Base-by-base conservation (phyloP, 2,888 invertebrate genomes). In the Synergus gifuensis region DNA sequence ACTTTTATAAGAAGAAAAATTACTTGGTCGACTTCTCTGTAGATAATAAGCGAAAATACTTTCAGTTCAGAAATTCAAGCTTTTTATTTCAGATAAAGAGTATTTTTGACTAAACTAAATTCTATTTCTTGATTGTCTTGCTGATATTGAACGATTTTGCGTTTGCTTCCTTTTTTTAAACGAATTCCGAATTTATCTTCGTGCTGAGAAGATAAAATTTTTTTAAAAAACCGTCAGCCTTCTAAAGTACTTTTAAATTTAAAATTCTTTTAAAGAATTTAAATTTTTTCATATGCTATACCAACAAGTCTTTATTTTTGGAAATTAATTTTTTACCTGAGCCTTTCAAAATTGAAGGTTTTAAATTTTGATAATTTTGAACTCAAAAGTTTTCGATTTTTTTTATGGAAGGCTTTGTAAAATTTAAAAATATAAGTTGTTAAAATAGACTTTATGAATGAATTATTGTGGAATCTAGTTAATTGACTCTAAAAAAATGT, bases 51-150 rank as follows among this genome's bases (percentile, higher is more conserved):
- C 40, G 49, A 73, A 54, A 49, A 73, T 73, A 73, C 73, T 73
- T 73, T 73, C 54, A 73, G 54, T 73, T 73, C n/a, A 73, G 49
- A 54, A 73, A 73, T 73, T 16, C n/a, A 36, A 54, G 28, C 36
- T 73, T 40, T 4, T 28, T 28, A 9, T 69, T 69, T 69, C 69
- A 28, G 49, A 69, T 69, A 49, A 69, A 22, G 54, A 36, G 36
- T 28, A 22, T 73, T n/a, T 36, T 54, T 73, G 16, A 46, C 69
- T 73, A 73, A 73, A 73, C 49, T 54, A 73, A 73, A 54, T 36
- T 36, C 54, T 54, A 73, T 54, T 73, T 73, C n/a, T n/a, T 73
- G 73, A 73, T 73, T 73, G 73, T 73, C 73, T 73, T 54, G 54
- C 54, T 73, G 73, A 73, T 73, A 73, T 73, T 73, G 28, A n/a